Evolutionary conservation across 92 coral and sea anemone species (phyloP).

Genomic region (Metridium senile): DNA sequence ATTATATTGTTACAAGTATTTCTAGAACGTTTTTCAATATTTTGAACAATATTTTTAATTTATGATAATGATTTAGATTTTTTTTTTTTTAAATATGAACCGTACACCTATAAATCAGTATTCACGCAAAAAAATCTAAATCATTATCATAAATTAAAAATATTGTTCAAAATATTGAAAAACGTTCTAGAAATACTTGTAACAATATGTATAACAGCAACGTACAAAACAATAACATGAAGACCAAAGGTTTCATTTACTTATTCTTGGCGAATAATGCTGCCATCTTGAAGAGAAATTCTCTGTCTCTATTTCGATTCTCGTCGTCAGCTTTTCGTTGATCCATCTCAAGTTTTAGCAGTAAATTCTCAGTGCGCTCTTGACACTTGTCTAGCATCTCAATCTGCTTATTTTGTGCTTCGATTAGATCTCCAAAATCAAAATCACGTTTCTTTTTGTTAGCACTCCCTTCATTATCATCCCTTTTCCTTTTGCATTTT

Average conservation of each 20-base stretch:
- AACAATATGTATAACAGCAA: too few species aligned
- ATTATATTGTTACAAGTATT: too few species aligned
- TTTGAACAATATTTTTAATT: too few species aligned
- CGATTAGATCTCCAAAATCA: slow-evolving; percentile 1
- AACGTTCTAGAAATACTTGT: too few species aligned
- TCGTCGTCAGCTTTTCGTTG: slow-evolving; percentile 29
- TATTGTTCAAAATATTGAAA: too few species aligned
- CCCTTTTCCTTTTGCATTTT: not conserved
- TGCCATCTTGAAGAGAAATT: slow-evolving; percentile 19
- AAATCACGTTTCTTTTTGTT: not conserved
- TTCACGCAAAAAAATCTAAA: too few species aligned
- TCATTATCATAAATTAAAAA: too few species aligned
- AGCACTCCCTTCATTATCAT: not conserved
- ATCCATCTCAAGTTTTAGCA: slow-evolving; percentile 14
- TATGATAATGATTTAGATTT: too few species aligned
- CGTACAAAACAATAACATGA: not conserved
- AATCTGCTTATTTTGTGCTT: slow-evolving; percentile 15
- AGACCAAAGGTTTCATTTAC: not conserved
- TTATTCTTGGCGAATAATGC: slow-evolving; percentile 5
- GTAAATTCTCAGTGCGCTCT: slow-evolving; percentile 6
- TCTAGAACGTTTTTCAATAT: too few species aligned
- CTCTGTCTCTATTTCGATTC: slow-evolving; percentile 6
- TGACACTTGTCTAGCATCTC: not conserved
- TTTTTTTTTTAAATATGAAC: too few species aligned
- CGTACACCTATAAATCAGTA: too few species aligned